Percentiles rank a stretch among this genome's conserved stretches.
These are phyloP conservation scores for Junonia oenone DNA, from an alignment of 2,888 invertebrate genomes.

Conservation along the genomic window DNA sequence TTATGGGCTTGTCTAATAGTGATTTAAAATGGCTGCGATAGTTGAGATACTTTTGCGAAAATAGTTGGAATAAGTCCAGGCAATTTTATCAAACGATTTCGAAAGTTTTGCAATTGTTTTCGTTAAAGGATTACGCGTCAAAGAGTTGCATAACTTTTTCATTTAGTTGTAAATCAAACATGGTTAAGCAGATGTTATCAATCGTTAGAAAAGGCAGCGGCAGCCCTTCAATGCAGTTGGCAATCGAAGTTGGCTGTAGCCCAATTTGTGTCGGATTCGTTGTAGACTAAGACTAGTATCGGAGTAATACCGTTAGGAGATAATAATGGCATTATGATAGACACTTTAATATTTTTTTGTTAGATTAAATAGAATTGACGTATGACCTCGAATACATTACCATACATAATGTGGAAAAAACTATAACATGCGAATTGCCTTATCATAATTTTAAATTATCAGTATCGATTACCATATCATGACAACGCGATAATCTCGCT, in stretches of 20 bases:
- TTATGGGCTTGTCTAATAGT: constrained; percentile 9
- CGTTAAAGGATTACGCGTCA: constrained; percentile 16
- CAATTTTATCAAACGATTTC: constrained; percentile 18
- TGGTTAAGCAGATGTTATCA: constrained; percentile 44
- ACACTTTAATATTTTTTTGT: neutral
- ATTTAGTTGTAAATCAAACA: constrained; percentile 35
- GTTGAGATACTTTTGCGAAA: constrained; percentile 48
- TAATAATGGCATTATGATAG: constrained; percentile 7
- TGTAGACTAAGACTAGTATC: constrained; percentile 40
- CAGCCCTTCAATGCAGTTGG: constrained; percentile 55
- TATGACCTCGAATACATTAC: neutral
- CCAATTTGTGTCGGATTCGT: constrained; percentile 58
- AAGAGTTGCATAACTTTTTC: constrained; percentile 21
- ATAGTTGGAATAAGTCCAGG: constrained; percentile 31
- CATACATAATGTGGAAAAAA: constrained; percentile 6
- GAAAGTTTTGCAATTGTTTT: constrained; percentile 41
- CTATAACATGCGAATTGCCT: constrained; percentile 37
- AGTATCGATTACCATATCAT: constrained; percentile 60
- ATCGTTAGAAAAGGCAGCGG: constrained; percentile 47
- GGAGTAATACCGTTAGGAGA: constrained; percentile 29
- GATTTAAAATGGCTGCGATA: constrained; percentile 25
- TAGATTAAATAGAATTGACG: neutral
- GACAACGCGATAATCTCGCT: constrained; percentile 48
- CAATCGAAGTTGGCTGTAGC: constrained; percentile 53
- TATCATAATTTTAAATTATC: constrained; percentile 53